Evolutionary conservation across 2,888 invertebrate species (phyloP), one percentile per base, ranked within the genome.

Genomic region (Cybosia mesomella): DNA sequence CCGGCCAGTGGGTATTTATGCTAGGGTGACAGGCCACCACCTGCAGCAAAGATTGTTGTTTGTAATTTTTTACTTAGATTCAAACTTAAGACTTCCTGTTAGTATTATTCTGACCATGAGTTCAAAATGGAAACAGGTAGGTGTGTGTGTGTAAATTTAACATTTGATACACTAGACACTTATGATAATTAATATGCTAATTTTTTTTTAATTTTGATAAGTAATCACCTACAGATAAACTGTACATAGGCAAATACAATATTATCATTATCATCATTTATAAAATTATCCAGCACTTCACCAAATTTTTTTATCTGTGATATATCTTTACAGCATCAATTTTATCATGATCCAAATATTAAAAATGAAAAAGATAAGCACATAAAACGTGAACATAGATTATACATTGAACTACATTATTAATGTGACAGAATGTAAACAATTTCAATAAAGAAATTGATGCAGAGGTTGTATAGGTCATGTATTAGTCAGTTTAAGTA

Each of bases 291-390:
- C 18, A 63, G n/a, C 28, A 21, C 34, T 60, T 61, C 55, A 64
- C 58, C 62, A 64, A 68, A 61, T 61, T 61, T 21, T 10, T 58
- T 67, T 70, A 74, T 75, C 77, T 67, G 28, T 72, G 71, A 64
- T 58, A 70, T 66, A 57, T 68, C 69, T 49, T 57, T 68, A 67
- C 57, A 59, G 18, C 21, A 59, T 58, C 67, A 61, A 67, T 67
- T 54, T 72, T 74, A 76, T 73, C 74, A 64, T 54, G 67, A 68
- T 70, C 62, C 34, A 62, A 55, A 67, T 32, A 32, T 32, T 64
- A 55, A 69, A 62, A 63, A 55, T 55, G 15, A 22, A 55, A 49
- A 43, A 62, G 55, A 67, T 58, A 59, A 66, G 18, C 36, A 49
- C 15, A 13, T n/a, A 21, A 53, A 36, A 66, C 58, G 18, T 22